Evolutionary conservation across 2,113 vertebrate genomes (phyloP), one percentile per base, ranked within the genome.

Genomic region (Amblyornis subalaris): DNA sequence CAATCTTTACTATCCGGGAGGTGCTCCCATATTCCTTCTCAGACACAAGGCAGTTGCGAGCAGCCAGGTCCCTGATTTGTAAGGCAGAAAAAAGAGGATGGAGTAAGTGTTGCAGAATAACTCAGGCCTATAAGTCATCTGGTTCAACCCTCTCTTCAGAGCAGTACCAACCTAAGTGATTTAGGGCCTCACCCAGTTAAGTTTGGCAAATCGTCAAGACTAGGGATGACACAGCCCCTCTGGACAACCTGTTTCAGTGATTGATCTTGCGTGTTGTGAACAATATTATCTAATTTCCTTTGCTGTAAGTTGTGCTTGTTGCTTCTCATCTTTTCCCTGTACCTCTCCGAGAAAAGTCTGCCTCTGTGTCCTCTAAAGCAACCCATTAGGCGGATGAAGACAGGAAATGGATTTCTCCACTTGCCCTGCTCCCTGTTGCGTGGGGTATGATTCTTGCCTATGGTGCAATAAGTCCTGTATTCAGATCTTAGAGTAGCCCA

Each of bases 21-120:
- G 95, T 84, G 71, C 53, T 83, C 10, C 42, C 80, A 15, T 98
- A 98, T 28, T 91, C 84, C 87, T 97, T 98, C 57, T 96, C 93
- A n/a, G 98, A 98, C 28, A 98, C 98, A n/a, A 98, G 97, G 72
- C 98, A 98, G 94, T 98, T 98, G 79, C 97, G 97, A 89, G 98
- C 98, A 78, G 98, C 98, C 86, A 98, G 91, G 85, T 98, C 98
- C 95, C 98, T 98, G 79, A 9, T 69, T 85, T 65, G 84, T 38
- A 96, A 95, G 82, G 20, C 28, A 82, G 25, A 90, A 50, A 73
- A 22, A n/a, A 71, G n/a, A 81, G 11, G 31, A 83, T 42, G 18
- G 36, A 57, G n/a, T 82, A 54, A 83, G 21, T 14, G 66, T 10
- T 82, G 61, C 51, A 70, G 67, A 88, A 24, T 65, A 69, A 22